Evolutionary conservation across 2,113 vertebrate species (phyloP).

Genomic region (Ondatra zibethicus): DNA sequence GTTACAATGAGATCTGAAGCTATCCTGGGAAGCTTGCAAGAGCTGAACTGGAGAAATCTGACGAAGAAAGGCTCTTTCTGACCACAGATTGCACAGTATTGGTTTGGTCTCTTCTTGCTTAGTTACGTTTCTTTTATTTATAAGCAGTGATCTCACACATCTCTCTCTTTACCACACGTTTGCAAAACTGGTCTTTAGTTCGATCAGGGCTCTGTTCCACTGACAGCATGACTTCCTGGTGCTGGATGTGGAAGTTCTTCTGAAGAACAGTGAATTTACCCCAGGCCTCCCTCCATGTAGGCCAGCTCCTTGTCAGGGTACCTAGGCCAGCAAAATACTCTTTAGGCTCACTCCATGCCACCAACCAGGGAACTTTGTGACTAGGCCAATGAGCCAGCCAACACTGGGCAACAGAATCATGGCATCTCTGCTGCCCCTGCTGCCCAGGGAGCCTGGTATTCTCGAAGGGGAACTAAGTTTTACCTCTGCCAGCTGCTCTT

Average conservation of each 20-base stretch:
- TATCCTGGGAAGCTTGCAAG: not conserved
- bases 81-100: not conserved
- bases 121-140: not conserved
- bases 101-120: not conserved
- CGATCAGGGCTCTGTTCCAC: constrained; percentile 90
- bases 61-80: not conserved
- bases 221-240: constrained; percentile 91
- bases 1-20: too few species aligned
- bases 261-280: constrained; percentile 89
- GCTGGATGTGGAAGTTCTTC: constrained; percentile 88
- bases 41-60: not conserved
- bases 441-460: not conserved
- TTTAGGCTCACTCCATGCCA: not conserved
- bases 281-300: constrained; percentile 92
- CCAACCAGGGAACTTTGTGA: not conserved
- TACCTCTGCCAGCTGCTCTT: not conserved
- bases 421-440: not conserved
- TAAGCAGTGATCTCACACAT: not conserved
- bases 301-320: constrained; percentile 87
- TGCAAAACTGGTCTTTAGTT: not conserved
- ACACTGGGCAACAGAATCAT: not conserved
- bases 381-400: not conserved
- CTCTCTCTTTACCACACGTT: not conserved
- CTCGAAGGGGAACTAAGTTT: not conserved
- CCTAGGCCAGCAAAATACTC: not conserved